A percentile compares a stretch with the other conserved stretches of the same genome.
Evolutionary conservation across 2,113 vertebrate species (phyloP).

Genomic region (Urocitellus parryii): DNA sequence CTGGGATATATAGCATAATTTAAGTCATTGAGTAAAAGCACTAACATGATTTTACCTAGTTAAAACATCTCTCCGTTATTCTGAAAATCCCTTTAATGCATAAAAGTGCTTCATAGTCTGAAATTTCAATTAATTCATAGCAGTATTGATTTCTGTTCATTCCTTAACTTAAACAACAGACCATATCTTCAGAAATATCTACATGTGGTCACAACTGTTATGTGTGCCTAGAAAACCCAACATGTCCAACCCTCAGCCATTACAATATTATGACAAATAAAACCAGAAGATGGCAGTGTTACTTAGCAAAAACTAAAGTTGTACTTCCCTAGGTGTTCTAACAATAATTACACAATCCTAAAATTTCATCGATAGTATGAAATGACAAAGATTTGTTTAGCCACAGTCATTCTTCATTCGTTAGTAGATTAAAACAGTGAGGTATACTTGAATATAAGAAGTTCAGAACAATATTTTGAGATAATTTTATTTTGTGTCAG

Average conservation of each 20-base stretch:
- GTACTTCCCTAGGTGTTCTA: background rate
- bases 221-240: background rate
- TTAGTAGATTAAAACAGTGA: constrained; percentile 85
- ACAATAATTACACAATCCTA: constrained; percentile 81
- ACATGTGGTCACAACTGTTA: background rate
- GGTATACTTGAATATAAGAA: constrained; percentile 84
- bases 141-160: background rate
- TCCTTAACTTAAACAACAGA: background rate
- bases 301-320: constrained; percentile 71
- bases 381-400: constrained; percentile 87
- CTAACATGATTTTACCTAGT: background rate
- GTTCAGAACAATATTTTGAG: constrained; percentile 80
- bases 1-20: background rate
- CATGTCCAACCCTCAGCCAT: background rate
- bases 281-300: constrained; percentile 87
- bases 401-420: constrained; percentile 88
- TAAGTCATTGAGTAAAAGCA: background rate
- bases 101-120: background rate
- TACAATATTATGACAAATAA: background rate
- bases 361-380: constrained; percentile 80
- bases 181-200: background rate
- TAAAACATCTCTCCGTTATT: background rate
- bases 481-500: constrained; percentile 73
- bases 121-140: background rate
- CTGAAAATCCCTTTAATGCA: background rate